Base-by-base conservation (phyloP, 2,797 vertebrate species). In the Gallinago solitaria region DNA sequence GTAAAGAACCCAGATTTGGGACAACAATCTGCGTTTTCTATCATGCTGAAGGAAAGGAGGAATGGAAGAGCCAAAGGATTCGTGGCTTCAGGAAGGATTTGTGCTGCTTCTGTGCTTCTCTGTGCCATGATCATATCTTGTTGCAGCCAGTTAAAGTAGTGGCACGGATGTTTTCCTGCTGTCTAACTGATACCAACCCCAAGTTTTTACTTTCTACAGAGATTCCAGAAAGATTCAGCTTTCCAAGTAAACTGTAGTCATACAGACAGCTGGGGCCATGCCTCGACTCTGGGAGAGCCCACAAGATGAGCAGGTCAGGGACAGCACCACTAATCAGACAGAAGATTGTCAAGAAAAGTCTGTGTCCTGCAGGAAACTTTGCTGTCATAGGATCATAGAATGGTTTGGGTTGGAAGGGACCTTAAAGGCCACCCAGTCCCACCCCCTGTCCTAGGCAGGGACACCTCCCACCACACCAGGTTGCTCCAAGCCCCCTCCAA, bases 51-150 rank as follows among this genome's bases (percentile, higher is more conserved):
- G 9, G 11, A 54, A 45, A 65, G 13, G 16, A 82, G 17, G 54
- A 69, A 28, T 0, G 2, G 39, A 56, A 35, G 15, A 35, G 12
- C 25, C 5, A 1, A 47, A 18, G 30, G 25, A 57, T 64, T 64
- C 0, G 0, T 11, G 43, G 43, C 33, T 39, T 41, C 15, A 11
- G 39, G 51, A 59, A 53, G n/a, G 21, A 47, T 28, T 50, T 24
- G n/a, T 61, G 28, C 67, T 48, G 54, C 35, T 73, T 16, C 41
- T 67, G 45, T n/a, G 25, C 56, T 75, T 47, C 56, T 74, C 54
- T 45, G 23, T 43, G 41, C 18, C 47, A 50, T 0, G 2, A 21
- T 33, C 0, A 0, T 39, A 13, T 43, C 25, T 32, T 57, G 25
- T 24, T 19, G 27, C n/a, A 33, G 16, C 20, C 21, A 27, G 8